Percentiles rank a stretch among this genome's conserved stretches.
phyloP scores from a whole-genome alignment of 1,140 invertebrate genomes.

The Acromyrmex charruanus region DNA sequence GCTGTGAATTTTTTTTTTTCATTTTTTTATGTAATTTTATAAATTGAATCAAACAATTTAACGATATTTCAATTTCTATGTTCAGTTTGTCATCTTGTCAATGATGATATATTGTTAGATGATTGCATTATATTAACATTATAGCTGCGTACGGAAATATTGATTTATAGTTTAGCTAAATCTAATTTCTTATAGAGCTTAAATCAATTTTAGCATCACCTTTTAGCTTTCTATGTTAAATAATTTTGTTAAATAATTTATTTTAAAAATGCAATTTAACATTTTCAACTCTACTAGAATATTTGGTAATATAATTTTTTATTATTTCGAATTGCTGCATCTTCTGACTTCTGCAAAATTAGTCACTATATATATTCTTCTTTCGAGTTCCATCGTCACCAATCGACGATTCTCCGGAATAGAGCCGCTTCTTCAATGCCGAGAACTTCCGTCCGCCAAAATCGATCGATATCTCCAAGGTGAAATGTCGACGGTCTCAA shows the following conservation, averaged over 20 bases:
- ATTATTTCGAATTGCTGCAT: background rate
- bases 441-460: slow-evolving; percentile 38
- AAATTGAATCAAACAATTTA: background rate
- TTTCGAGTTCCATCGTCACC: slow-evolving; percentile 8
- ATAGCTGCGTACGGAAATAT: background rate
- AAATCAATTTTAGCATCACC: background rate
- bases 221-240: background rate
- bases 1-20: background rate
- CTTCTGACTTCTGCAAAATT: slow-evolving; percentile 1
- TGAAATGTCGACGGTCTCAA: slow-evolving; percentile 34
- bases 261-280: background rate
- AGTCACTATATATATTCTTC: slow-evolving; percentile 3
- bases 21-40: background rate
- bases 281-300: background rate
- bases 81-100: background rate
- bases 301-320: too few species aligned
- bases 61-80: background rate
- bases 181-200: background rate
- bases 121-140: background rate
- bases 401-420: slow-evolving; percentile 9
- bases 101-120: background rate
- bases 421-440: slow-evolving; percentile 38
- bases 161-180: slow-evolving; percentile 9
- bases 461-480: slow-evolving; percentile 63
- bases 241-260: background rate